Percentiles rank a stretch among this genome's conserved stretches.
Evolutionary conservation across 1,140 invertebrate species (phyloP).

Genomic region (Hormaphis cornu): DNA sequence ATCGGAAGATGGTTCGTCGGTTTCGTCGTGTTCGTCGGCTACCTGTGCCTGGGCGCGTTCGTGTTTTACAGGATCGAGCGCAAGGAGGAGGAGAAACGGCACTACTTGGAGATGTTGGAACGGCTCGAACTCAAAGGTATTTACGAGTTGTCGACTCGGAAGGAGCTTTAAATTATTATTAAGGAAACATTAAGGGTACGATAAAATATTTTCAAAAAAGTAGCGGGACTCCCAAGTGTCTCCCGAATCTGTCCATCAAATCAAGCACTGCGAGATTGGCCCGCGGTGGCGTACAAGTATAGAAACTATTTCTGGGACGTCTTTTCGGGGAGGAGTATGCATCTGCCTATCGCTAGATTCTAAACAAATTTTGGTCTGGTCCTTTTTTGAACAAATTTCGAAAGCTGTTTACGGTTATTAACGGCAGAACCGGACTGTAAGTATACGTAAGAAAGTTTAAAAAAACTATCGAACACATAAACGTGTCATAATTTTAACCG

Average conservation of each 20-base stretch:
- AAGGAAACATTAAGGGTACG: background rate
- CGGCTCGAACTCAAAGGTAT: slow-evolving; percentile 60
- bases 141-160: slow-evolving; percentile 41
- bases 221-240: background rate
- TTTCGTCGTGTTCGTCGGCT: slow-evolving; percentile 62
- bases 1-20: slow-evolving; percentile 57
- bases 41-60: slow-evolving; percentile 62
- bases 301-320: too few relatives aligned
- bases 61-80: slow-evolving; percentile 71
- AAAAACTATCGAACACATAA: too few relatives aligned
- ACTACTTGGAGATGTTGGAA: slow-evolving; percentile 49
- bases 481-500: too few relatives aligned
- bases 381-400: too few relatives aligned
- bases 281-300: too few relatives aligned
- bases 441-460: too few relatives aligned
- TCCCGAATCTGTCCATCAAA: background rate
- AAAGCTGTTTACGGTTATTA: too few relatives aligned
- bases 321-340: too few relatives aligned
- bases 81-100: slow-evolving; percentile 51
- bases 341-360: too few relatives aligned
- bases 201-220: background rate
- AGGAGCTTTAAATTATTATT: background rate
- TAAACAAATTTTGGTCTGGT: too few relatives aligned
- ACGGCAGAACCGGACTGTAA: too few relatives aligned
- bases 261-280: background rate